Base-by-base conservation (phyloP, 2,113 vertebrate genomes). In the Anas platyrhynchos region DNA sequence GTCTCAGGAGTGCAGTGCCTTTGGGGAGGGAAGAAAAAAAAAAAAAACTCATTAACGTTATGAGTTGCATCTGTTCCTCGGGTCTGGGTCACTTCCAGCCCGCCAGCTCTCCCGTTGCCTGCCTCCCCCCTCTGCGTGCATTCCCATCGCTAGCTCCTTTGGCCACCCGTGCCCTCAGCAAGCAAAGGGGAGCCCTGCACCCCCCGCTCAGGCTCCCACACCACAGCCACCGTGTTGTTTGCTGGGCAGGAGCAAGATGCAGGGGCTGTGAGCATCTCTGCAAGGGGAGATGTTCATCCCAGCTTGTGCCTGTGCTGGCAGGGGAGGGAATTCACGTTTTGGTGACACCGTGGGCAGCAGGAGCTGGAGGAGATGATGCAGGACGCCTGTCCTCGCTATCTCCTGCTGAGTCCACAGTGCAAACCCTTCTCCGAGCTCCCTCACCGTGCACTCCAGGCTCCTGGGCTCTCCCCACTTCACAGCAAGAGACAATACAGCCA, bases 21-120 rank as follows among this genome's bases (percentile, higher is more conserved):
- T 63, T 93, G 91, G 93, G 92, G 91, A 93, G 89, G 90, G 86
- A 55, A 41, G 44, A 27, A 58, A 58, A 46, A 48, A 26, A 27
- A 17, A 44, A 46, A 13, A 41, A 41, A 13, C 80, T 88, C 78
- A 41, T 94, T 78, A 65, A 44, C 1, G 91, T 90, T 92, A 88
- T 72, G 86, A 76, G 34, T 92, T 83, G 79, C 96, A 96, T 97
- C 97, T 97, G 97, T 96, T 96, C 97, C 83, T 71, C 2, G 76
- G 72, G 88, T 62, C 95, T 50, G 32, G 77, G 94, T 72, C 50
- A 86, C 68, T n/a, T 91, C 90, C 92, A 96, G 86, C 87, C 55
- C 9, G 2, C 67, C 25, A 43, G 89, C 54, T 48, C 56, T 52
- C 29, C 12, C 17, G 0, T 50, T 6, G 56, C 59, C 43, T 29